phyloP scores from a whole-genome alignment of 2,888 invertebrate species.

The Incurvaria masculella region DNA sequence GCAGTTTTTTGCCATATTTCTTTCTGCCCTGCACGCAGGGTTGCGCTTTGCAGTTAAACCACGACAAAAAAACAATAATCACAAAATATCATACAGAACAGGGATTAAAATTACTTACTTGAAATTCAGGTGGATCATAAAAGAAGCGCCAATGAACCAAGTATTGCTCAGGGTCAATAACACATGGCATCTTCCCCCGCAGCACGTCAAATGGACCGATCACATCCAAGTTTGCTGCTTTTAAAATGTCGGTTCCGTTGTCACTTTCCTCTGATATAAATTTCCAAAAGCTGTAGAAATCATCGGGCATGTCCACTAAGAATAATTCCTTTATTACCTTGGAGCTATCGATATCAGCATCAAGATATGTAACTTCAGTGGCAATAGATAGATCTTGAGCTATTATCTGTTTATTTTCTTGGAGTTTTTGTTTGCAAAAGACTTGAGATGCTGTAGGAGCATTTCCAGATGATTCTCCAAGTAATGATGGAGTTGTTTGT shows the following conservation, averaged over 20 bases:
- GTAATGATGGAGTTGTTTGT: conserved; percentile 20
- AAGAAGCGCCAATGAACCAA: conserved; percentile 87
- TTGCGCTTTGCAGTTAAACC: no score
- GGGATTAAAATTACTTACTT: conserved; percentile 41
- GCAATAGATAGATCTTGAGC: conserved; percentile 29
- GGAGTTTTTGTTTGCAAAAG: no score
- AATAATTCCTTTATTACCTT: conserved; percentile 69
- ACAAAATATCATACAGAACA: background rate
- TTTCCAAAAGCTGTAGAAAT: conserved; percentile 83
- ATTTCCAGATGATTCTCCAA: conserved; percentile 10
- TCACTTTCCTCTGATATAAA: conserved; percentile 60
- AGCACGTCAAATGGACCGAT: conserved; percentile 90
- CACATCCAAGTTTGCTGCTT: conserved; percentile 63
- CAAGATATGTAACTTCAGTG: conserved; percentile 34
- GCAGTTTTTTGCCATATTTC: no score
- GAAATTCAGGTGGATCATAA: conserved; percentile 94
- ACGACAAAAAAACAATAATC: no score
- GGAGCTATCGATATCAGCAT: conserved; percentile 43
- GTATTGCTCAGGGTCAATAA: conserved; percentile 59
- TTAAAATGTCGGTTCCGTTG: conserved; percentile 59
- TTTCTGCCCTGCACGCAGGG: no score
- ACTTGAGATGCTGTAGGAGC: conserved; percentile 20
- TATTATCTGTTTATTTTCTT: conserved; percentile 25
- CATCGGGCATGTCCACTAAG: conserved; percentile 82
- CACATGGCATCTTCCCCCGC: conserved; percentile 56